These are phyloP conservation scores for Maniola jurtina DNA, from an alignment of 1,140 invertebrate species.

Conservation along the genomic window DNA sequence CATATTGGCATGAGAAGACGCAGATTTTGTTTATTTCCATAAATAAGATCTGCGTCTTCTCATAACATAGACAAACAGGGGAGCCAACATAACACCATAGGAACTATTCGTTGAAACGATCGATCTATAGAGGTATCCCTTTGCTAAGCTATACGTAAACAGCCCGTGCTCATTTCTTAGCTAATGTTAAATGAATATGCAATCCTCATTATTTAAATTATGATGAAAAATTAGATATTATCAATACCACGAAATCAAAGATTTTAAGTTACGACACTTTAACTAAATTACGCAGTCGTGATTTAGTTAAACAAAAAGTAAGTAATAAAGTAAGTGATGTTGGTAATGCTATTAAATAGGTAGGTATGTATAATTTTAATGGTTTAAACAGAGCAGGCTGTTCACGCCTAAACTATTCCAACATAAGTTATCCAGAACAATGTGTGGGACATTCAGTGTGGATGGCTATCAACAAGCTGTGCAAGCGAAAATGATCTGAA, in stretches of 20 bases:
- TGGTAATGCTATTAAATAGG: not conserved
- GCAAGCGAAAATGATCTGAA: constrained; percentile 25
- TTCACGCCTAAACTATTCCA: constrained; percentile 63
- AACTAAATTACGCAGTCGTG: not conserved
- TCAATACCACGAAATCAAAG: not conserved
- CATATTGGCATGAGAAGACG: too few relatives aligned
- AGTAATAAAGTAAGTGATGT: too few relatives aligned
- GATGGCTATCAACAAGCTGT: constrained; percentile 28
- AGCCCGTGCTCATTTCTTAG: constrained; percentile 30
- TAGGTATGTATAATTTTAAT: not conserved
- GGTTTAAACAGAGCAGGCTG: constrained; percentile 39
- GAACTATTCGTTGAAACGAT: too few relatives aligned
- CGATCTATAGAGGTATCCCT: constrained; percentile 54
- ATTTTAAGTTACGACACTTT: not conserved
- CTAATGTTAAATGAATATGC: constrained; percentile 18
- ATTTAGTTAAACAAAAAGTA: too few relatives aligned
- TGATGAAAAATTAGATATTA: not conserved
- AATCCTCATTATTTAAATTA: not conserved
- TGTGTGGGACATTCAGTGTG: constrained; percentile 39
- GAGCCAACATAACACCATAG: too few relatives aligned
- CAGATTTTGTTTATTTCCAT: too few relatives aligned
- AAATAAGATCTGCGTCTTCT: too few relatives aligned
- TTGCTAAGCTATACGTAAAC: constrained; percentile 61
- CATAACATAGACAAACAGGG: too few relatives aligned
- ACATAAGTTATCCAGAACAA: constrained; percentile 78